phyloP scores from a whole-genome alignment of 1,140 invertebrate species.

The Drosophila lowei region DNA sequence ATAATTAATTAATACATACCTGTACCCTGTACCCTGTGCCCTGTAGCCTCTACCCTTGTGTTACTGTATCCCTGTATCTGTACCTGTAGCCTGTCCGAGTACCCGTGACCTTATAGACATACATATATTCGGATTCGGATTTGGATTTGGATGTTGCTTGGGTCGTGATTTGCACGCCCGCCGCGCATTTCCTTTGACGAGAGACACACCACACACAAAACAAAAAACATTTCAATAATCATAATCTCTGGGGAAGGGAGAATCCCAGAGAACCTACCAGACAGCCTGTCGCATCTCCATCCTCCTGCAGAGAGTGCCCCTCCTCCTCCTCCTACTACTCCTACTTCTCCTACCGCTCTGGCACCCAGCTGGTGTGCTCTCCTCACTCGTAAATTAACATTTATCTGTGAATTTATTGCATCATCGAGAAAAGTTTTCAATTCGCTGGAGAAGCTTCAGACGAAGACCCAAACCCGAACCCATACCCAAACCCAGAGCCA shows the following conservation, averaged over 20 bases:
- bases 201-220: background rate
- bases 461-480: background rate
- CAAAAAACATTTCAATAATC: conserved; percentile 67
- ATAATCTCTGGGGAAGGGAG: conserved; percentile 19
- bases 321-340: background rate
- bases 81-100: background rate
- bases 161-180: conserved; percentile 64
- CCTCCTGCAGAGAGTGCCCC: background rate
- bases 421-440: conserved; percentile 74
- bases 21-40: background rate
- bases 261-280: conserved; percentile 28
- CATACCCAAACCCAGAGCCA: background rate
- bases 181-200: conserved; percentile 17
- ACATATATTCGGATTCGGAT: conserved; percentile 30
- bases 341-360: too few species aligned
- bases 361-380: conserved; percentile 7
- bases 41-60: too few species aligned
- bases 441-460: conserved; percentile 34
- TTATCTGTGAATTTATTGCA: conserved; percentile 79
- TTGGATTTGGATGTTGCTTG: conserved; percentile 32
- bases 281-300: conserved; percentile 49
- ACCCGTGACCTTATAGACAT: conserved; percentile 5
- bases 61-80: background rate
- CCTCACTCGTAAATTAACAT: conserved; percentile 70
- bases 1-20: conserved; percentile 79